Evolutionary conservation across 2,888 invertebrate genomes (phyloP), one percentile per base, ranked within the genome.

Genomic region (Prenolepis imparis): DNA sequence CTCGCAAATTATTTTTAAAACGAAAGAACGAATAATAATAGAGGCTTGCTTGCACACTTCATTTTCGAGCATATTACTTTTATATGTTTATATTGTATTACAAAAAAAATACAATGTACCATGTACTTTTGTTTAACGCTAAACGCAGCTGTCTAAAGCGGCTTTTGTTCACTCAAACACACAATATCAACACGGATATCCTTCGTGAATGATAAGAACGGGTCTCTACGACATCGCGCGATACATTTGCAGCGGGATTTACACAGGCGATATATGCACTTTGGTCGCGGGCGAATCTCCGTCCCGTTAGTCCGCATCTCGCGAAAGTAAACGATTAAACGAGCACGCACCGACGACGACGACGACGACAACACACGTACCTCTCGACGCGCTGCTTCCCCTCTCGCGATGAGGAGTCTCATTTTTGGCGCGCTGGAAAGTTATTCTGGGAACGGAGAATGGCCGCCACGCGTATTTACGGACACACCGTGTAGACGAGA

Each of bases 401-500:
- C 85, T 87, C 85, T 87, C 85, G 63, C 87, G 87, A 88, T 88
- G 89, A 89, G 87, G 89, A 91, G 89, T 91, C 91, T 91, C 89
- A 90, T 87, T 90, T 91, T 91, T 89, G 91, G 88, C 91, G 90
- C 82, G 88, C 90, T 90, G 90, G 90, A 90, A 80, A 72, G 88
- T 83, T 92, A 92, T 92, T 92, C 91, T 88, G 64, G 90, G 89
- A 88, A 85, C 89, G 59, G 88, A 84, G 89, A 91, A 91, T 90
- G 91, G 90, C 92, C 90, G 91, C 89, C 89, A 86, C 61, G 87
- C 86, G 88, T 92, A 92, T 92, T 92, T 92, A 91, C 91, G 92
- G 92, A 92, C 84, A 88, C 90, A 32, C 12, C 44, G 52, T 5
- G 36, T 36, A 32, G 21, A 55, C 44, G 41, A 28, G 73, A 52